Conservation (phyloP, 2,888 invertebrate species). For the Mechanitis messenoides region DNA sequence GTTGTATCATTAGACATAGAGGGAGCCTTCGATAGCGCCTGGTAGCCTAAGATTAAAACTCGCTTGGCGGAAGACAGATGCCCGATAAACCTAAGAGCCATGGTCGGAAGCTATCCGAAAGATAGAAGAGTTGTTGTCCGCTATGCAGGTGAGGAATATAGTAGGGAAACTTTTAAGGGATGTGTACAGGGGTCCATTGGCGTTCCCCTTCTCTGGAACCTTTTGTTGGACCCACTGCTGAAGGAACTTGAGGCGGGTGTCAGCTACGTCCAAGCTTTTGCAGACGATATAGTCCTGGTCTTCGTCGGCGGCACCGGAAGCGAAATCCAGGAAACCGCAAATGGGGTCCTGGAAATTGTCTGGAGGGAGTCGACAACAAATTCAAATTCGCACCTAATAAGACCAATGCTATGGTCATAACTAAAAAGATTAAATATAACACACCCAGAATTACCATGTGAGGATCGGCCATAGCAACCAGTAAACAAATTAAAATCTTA, state of each 20-base stretch:
- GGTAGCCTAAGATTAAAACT: slow-evolving; percentile 3
- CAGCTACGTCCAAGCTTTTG: too few species aligned
- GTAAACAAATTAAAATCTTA: slow-evolving; percentile 3
- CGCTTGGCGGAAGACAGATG: slow-evolving; percentile 1
- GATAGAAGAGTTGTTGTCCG: too few species aligned
- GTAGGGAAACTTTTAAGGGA: neutral
- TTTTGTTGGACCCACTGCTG: neutral
- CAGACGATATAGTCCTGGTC: too few species aligned
- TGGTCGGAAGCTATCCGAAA: too few species aligned
- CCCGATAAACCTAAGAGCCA: neutral
- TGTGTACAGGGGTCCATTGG: neutral
- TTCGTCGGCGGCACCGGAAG: too few species aligned
- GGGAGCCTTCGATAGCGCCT: slow-evolving; percentile 7
- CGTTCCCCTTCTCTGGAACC: neutral
- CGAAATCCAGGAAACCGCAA: too few species aligned
- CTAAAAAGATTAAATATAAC: slow-evolving; percentile 1
- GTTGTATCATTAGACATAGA: neutral
- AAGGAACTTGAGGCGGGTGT: too few species aligned
- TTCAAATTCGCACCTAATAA: slow-evolving; percentile 5
- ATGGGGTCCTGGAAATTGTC: too few species aligned
- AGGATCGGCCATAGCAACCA: neutral
- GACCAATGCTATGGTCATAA: slow-evolving; percentile 5
- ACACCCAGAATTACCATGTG: neutral
- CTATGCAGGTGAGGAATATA: too few species aligned
- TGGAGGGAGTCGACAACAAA: slow-evolving; percentile 2